A percentile compares a stretch with the other conserved stretches of the same genome.
These are phyloP conservation scores for Calyptommatus sinebrachiatus DNA, from an alignment of 2,113 vertebrate species.

Conservation along the genomic window DNA sequence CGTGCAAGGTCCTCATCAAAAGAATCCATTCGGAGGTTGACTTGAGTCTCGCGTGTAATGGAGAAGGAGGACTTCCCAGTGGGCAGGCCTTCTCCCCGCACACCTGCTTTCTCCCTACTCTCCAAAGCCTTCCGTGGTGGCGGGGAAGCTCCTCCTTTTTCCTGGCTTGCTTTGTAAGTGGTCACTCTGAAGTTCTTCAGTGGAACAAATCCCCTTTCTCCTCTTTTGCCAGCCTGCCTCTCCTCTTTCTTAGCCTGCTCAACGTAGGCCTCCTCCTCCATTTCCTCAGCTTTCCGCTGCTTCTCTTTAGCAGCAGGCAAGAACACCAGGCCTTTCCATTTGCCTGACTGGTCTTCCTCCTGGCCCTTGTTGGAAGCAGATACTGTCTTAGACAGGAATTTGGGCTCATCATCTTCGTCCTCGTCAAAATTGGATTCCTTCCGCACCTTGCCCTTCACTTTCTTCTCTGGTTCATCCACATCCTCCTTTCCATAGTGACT, in stretches of 20 bases:
- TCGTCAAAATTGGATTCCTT: constrained; percentile 79
- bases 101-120: constrained; percentile 77
- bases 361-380: constrained; percentile 75
- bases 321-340: constrained; percentile 85
- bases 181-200: constrained; percentile 82
- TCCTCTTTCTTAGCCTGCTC: constrained; percentile 83
- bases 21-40: constrained; percentile 89
- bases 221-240: constrained; percentile 78
- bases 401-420: constrained; percentile 69
- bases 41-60: constrained; percentile 84
- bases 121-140: constrained; percentile 75
- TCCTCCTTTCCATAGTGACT: constrained; percentile 78
- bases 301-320: constrained; percentile 81
- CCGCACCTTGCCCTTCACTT: constrained; percentile 69
- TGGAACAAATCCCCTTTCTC: constrained; percentile 78
- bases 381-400: constrained; percentile 78
- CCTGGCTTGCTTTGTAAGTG: constrained; percentile 78
- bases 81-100: constrained; percentile 76
- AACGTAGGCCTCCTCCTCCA: constrained; percentile 77
- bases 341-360: constrained; percentile 85
- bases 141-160: constrained; percentile 71
- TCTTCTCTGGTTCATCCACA: constrained; percentile 84
- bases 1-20: constrained; percentile 86
- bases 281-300: constrained; percentile 77
- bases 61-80: constrained; percentile 78